Evolutionary conservation across 2,797 vertebrate genomes (phyloP), one percentile per base, ranked within the genome.

Genomic region (Enteromius thamalakanensis): DNA sequence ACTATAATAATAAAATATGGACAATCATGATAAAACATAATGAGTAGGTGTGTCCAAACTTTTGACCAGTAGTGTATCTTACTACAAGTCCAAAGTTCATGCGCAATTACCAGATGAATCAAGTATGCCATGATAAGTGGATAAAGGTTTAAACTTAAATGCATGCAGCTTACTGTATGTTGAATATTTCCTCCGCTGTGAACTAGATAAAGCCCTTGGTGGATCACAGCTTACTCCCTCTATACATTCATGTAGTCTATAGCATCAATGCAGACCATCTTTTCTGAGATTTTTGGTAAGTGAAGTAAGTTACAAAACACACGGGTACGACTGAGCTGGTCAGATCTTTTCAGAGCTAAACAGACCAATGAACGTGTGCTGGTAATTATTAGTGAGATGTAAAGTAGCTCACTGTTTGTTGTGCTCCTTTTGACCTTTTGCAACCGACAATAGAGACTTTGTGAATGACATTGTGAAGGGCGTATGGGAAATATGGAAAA

Each of bases 361-460:
- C 42, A 51, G 51, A 81, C 58, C 55, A 60, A 81, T n/a, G 78
- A 86, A 87, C 78, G 9, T 77, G 60, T 29, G 45, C 47, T 58
- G 14, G 6, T 55, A 40, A 76, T 75, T 70, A 51, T 81, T 70
- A 67, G 67, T 47, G 72, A 70, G 68, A 82, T 81, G 68, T 71
- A 86, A 69, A 68, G 23, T 62, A 65, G 32, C 71, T 23, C 80
- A 71, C 26, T 82, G 79, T 74, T 78, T 86, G 74, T 62, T 58
- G 87, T 88, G 85, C 86, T 82, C 26, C 64, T 69, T 32, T 78
- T 69, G 85, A 79, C 76, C 71, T 82, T 82, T 82, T 78, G 79
- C 81, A 67, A 71, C 53, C 19, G 65, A 82, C 70, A 78, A 65
- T 53, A n/a, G 62, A 79, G 60, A 55, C 80, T 75, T 80, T 86